phyloP scores from a whole-genome alignment of 2,113 vertebrate genomes.

The Salvator merianae region DNA sequence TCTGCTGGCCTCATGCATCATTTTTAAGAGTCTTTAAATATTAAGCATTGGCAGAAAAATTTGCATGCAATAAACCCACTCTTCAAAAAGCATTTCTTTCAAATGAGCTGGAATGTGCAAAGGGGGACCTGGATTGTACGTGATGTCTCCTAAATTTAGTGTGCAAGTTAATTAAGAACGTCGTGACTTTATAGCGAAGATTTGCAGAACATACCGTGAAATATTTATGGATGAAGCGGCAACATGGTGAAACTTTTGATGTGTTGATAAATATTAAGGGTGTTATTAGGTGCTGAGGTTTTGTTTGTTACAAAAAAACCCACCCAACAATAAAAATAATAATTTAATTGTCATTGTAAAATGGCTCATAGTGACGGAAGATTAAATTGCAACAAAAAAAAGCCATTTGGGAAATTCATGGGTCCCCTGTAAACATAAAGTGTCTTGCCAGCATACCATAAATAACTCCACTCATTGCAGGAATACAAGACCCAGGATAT shows the following conservation, averaged over 20 bases:
- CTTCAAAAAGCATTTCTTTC: conserved; percentile 65
- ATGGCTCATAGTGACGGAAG: conserved; percentile 79
- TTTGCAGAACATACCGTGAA: conserved; percentile 57
- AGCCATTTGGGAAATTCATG: conserved; percentile 82
- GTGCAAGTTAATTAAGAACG: conserved; percentile 79
- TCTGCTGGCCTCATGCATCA: conserved; percentile 56
- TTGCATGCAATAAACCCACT: conserved; percentile 65
- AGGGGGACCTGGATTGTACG: conserved; percentile 30
- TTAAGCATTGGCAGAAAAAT: conserved; percentile 60
- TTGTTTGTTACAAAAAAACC: not conserved
- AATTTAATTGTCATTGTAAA: conserved; percentile 84
- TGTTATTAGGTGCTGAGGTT: conserved; percentile 74
- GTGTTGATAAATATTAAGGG: conserved; percentile 79
- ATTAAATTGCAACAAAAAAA: conserved; percentile 80
- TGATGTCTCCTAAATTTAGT: conserved; percentile 68
- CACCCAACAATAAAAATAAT: conserved; percentile 65
- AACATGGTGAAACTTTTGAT: conserved; percentile 73
- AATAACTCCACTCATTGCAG: conserved; percentile 78
- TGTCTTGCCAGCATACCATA: conserved; percentile 74
- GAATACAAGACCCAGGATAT: conserved; percentile 78
- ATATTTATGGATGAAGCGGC: conserved; percentile 72
- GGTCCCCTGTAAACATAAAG: conserved; percentile 80
- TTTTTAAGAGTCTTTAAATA: conserved; percentile 73
- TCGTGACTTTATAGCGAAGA: conserved; percentile 69
- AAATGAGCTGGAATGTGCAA: conserved; percentile 52